Evolutionary conservation across 2,888 invertebrate genomes (phyloP), one percentile per base, ranked within the genome.

Genomic region (Machimus atricapillus): DNA sequence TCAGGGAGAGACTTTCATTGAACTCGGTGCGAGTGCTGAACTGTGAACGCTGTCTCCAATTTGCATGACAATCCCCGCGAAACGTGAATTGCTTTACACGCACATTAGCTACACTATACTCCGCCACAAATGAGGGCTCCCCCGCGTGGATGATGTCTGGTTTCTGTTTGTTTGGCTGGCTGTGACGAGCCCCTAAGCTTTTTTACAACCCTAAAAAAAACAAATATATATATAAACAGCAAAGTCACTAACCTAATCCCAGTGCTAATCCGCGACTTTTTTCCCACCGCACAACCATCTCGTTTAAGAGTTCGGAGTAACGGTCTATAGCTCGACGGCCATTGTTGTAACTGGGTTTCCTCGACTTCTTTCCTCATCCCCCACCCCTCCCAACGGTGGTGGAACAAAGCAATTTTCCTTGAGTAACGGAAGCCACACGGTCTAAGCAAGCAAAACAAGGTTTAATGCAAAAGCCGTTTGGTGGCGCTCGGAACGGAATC

Each of bases 181-280:
- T 46, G 52, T 31, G 52, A 23, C 23, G 79, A 27, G 79, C 79
- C 66, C 66, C 66, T 66, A 79, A 56, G 52, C 79, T 46, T 79
- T 79, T 79, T 79, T 31, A n/a, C 19, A 46, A 79, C 79, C 78
- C 52, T 52, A 79, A 79, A 52, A 52, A 52, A 19, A 79, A 79
- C 43, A 46, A 46, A 46, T 12, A 43, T 43, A 43, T 16, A 16
- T 14, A 46, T 46, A 79, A 27, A 46, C 79, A 34, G 76, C 52
- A 27, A 79, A 79, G 79, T 79, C 79, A 79, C 52, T 79, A 79
- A 79, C 79, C 79, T 79, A 79, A 79, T 79, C 79, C 79, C 31
- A 79, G 31, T 27, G 52, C 14, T 79, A 79, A 79, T 79, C 52
- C 79, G 79, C 79, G 79, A 14, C 27, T 76, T 76, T 37, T 40